Evolutionary conservation across 1,140 invertebrate species (phyloP), one percentile per base, ranked within the genome.

Genomic region (Scaptomyza pallida): DNA sequence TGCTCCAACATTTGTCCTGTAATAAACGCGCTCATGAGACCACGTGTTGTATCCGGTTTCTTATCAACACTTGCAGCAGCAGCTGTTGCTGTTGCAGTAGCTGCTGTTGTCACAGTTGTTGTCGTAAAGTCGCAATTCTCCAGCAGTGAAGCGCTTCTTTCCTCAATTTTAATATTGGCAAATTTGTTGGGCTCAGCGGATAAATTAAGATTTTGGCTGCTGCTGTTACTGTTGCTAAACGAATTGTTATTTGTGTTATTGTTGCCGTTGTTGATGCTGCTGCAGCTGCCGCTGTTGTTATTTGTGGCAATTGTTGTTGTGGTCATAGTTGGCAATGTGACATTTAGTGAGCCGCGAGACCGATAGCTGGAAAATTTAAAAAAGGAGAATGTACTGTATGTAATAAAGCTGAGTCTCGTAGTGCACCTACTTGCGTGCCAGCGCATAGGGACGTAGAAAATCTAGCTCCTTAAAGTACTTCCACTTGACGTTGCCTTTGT

Each of bases 401-500:
- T 6, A 1, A 9, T 30, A n/a, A n/a, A n/a, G n/a, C n/a, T 2
- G 6, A 30, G 8, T 2, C 26, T 30, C 26, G 8, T 16, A 15
- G 0, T 12, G 2, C 10, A 74, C 72, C 73, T 65, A 91, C 89
- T 91, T 85, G 21, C 89, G 79, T 33, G 89, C 72, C 43, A 91
- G 68, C 26, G 89, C 89, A 67, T 61, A 91, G 4, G 89, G 89
- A 19, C 86, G 82, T 44, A 91, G 48, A 60, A 91, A 91, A 21
- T 91, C 89, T 41, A 91, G 62, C 37, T 90, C 86, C 60, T 91
- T 89, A 6, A 91, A 91, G 44, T 90, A 91, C 44, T 90, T 91
- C 89, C 89, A 91, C 37, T 90, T 91, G 5, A 91, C 83, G 30
- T 64, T 78, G 23, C 67, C 65, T 54, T 91, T 91, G 35, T 9